Conservation (phyloP, 2,888 invertebrate species). For the Ashinkailepas kermadecensis region DNA sequence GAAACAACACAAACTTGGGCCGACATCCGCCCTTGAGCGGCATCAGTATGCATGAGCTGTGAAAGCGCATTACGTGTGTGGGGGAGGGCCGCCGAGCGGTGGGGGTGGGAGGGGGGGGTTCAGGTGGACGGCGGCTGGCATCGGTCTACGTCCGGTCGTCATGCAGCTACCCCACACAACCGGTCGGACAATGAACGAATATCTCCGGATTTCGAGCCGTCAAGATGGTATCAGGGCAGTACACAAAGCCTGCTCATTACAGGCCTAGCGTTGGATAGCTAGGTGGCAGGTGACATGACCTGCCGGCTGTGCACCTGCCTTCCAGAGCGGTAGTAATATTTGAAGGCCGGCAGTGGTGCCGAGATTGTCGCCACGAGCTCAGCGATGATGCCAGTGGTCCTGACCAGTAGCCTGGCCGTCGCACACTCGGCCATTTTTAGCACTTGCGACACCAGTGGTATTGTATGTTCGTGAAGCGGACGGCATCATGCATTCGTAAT, state of each 20-base stretch:
- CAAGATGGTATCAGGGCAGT: background rate
- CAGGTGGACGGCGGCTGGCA: no score
- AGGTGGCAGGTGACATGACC: background rate
- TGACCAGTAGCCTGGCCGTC: no score
- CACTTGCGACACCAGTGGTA: no score
- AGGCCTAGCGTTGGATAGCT: background rate
- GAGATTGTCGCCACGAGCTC: background rate
- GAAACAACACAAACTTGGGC: no score
- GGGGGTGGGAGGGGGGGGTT: no score
- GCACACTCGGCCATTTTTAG: background rate
- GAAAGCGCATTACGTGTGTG: no score
- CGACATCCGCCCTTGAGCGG: no score
- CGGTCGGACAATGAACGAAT: no score
- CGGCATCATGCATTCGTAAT: background rate
- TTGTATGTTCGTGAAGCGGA: background rate
- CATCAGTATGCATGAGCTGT: no score
- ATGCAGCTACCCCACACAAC: no score
- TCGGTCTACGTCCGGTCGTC: no score
- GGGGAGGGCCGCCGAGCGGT: no score
- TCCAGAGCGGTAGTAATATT: background rate
- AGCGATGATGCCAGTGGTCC: background rate
- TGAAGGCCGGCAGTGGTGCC: background rate
- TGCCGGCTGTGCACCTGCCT: background rate
- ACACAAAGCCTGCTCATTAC: conserved; percentile 1
- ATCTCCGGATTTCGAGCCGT: background rate